Percentiles rank a stretch among this genome's conserved stretches.
Conservation (phyloP, 2,113 vertebrate species). For the Gymnogyps californianus region DNA sequence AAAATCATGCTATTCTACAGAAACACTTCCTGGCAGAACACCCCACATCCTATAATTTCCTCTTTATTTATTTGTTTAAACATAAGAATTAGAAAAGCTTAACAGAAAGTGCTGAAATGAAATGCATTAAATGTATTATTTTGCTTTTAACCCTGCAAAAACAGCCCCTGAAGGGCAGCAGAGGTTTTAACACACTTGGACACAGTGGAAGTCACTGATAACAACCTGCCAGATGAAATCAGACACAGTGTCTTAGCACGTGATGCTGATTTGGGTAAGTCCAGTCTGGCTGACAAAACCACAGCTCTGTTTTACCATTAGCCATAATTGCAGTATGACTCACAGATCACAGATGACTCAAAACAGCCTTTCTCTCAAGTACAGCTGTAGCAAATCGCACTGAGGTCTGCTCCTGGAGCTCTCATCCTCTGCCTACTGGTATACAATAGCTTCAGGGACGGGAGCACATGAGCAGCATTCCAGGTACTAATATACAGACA, state of each 20-base stretch:
- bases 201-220: background rate
- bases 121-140: background rate
- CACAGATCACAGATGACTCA: background rate
- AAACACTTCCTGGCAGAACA: background rate
- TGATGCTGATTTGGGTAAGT: background rate
- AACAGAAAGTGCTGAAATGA: background rate
- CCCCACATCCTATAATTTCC: background rate
- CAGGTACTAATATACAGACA: background rate
- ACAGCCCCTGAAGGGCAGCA: background rate
- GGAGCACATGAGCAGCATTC: background rate
- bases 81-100: background rate
- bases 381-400: background rate
- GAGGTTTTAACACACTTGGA: background rate
- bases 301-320: background rate
- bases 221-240: background rate
- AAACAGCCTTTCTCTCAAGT: background rate
- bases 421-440: background rate
- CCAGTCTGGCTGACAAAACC: background rate
- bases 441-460: background rate
- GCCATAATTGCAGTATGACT: background rate
- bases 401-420: background rate
- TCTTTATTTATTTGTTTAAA: background rate
- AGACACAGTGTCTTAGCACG: background rate
- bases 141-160: background rate
- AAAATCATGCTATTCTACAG: background rate